These are phyloP conservation scores for Calidris pugnax DNA, from an alignment of 2,113 vertebrate species.

Conservation along the genomic window DNA sequence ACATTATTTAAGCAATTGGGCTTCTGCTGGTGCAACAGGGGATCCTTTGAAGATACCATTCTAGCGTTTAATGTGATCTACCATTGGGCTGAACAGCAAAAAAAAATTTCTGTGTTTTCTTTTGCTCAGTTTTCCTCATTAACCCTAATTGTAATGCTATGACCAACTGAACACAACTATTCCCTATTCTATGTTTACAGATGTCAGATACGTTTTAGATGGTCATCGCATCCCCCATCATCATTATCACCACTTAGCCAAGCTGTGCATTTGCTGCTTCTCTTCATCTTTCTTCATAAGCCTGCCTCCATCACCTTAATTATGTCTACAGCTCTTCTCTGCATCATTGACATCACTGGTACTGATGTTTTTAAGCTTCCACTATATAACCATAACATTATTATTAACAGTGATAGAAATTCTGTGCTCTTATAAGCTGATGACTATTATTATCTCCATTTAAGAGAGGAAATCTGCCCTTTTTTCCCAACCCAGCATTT, in stretches of 20 bases:
- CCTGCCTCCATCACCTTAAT: neutral
- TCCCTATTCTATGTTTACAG: conserved; percentile 30
- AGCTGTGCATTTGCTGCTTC: conserved; percentile 34
- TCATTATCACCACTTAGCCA: conserved; percentile 47
- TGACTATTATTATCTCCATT: neutral
- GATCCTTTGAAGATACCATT: neutral
- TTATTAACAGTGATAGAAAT: conserved; percentile 18
- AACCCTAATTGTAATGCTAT: conserved; percentile 29
- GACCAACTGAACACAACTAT: conserved; percentile 34
- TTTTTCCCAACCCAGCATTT: neutral
- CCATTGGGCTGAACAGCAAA: neutral
- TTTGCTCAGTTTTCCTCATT: conserved; percentile 51
- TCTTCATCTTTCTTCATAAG: neutral
- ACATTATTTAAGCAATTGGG: conserved; percentile 45
- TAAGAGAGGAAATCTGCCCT: neutral
- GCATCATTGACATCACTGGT: neutral
- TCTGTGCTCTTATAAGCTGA: neutral
- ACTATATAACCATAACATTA: neutral
- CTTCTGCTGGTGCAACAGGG: conserved; percentile 9
- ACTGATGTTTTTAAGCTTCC: neutral
- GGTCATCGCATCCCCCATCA: conserved; percentile 21
- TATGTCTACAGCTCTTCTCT: neutral
- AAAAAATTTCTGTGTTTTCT: conserved; percentile 20
- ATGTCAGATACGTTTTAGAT: conserved; percentile 22
- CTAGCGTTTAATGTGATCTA: neutral